Conservation (phyloP, 2,797 vertebrate species). For the Dendrocincla fuliginosa region DNA sequence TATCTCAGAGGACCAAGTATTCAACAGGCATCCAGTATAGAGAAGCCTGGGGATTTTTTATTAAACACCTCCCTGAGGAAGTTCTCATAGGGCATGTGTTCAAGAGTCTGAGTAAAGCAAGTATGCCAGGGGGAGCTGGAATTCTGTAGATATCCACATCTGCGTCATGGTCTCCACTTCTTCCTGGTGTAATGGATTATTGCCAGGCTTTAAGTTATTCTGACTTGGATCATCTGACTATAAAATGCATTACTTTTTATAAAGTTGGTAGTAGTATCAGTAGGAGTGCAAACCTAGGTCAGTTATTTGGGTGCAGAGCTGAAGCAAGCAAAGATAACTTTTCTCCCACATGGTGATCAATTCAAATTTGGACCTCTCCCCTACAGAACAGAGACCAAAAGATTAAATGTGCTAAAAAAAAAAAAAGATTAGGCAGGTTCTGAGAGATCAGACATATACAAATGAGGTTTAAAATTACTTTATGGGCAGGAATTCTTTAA, state of each 20-base stretch:
- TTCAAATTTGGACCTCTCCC: not conserved
- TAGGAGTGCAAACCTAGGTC: not conserved
- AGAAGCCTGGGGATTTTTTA: not conserved
- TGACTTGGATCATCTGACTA: not conserved
- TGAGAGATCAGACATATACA: not conserved
- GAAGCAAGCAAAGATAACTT: not conserved
- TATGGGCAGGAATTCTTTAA: not conserved
- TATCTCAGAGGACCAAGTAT: not conserved
- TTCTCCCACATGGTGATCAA: not conserved
- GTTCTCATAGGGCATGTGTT: not conserved
- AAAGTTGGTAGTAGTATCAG: not conserved
- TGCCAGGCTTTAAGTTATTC: not conserved
- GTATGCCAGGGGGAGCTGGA: not conserved
- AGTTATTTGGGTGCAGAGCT: not conserved
- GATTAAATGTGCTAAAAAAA: not conserved
- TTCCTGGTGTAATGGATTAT: not conserved
- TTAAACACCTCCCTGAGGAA: not conserved
- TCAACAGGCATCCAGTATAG: not conserved
- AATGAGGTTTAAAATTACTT: not conserved
- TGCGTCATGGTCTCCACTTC: not conserved
- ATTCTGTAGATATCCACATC: not conserved
- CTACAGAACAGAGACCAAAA: not conserved
- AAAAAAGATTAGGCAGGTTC: not conserved
- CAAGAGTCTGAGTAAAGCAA: not conserved
- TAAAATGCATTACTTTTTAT: not conserved